A percentile compares a stretch with the other conserved stretches of the same genome.
phyloP scores from a whole-genome alignment of 2,113 vertebrate species.

The Pedionomus torquatus region DNA sequence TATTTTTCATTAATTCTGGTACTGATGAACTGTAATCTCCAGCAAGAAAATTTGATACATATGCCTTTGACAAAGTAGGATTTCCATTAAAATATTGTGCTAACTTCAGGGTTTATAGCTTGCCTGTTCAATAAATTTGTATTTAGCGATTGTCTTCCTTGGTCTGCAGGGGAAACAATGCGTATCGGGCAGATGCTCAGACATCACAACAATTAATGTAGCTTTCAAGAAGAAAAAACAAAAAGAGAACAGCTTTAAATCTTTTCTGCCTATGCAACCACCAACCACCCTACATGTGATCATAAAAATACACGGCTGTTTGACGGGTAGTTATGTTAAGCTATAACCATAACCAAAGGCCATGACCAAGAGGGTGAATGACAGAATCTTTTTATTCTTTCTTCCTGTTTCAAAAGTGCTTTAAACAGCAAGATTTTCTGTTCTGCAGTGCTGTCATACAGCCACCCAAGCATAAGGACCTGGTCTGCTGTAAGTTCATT shows the following conservation, averaged over 20 bases:
- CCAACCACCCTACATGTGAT: background rate
- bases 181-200: background rate
- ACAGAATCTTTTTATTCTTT: background rate
- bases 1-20: background rate
- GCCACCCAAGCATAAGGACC: background rate
- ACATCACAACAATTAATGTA: constrained; percentile 32
- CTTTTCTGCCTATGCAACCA: background rate
- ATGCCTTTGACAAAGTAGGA: background rate
- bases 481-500: background rate
- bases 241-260: constrained; percentile 30
- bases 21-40: background rate
- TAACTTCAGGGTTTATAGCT: constrained; percentile 32
- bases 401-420: background rate
- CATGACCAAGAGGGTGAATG: background rate
- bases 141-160: constrained; percentile 36
- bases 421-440: background rate
- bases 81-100: constrained; percentile 20
- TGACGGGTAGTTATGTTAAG: background rate
- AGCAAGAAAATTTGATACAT: background rate
- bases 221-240: background rate
- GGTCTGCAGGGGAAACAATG: constrained; percentile 13
- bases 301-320: background rate
- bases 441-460: background rate
- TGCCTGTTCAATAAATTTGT: constrained; percentile 46
- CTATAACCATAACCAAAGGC: constrained; percentile 42